Evolutionary conservation across 1,140 invertebrate species (phyloP), one percentile per base, ranked within the genome.

Genomic region (Teleopsis dalmanni): DNA sequence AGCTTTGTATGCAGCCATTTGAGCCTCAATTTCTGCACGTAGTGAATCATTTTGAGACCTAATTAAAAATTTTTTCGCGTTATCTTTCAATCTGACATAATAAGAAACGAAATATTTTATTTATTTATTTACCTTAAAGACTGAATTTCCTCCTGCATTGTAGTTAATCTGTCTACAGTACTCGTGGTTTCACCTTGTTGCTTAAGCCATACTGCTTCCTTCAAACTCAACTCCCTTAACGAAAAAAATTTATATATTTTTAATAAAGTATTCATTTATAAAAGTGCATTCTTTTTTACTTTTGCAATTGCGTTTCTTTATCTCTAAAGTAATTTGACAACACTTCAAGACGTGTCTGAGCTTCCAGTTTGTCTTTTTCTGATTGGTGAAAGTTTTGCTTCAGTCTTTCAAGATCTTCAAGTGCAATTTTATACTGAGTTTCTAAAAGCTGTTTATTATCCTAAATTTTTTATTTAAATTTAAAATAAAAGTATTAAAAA

Each of bases 241-340:
- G 33, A 14, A 27, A 6, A 3, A 38, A 40, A 13, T 7, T 4
- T 16, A 19, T 27, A 13, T 1, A 31, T 36, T 26, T 29, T 2
- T 6, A 36, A 52, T 34, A 16, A 36, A 29, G 26, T 34, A 19
- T 4, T 18, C 16, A 34, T 29, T 41, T 36, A 16, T 47, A 6
- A 23, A 41, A 25, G 9, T 40, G 9, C 25, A 63, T 66, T 10
- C 74, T 0, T 25, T 2, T 3, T 14, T 74, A 88, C 88, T 88
- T 90, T 66, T 91, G 81, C 21, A 91, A 72, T 68, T 91, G 83
- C 16, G 81, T 76, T 73, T 94, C 90, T 60, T 88, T 87, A 53
- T 92, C 87, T 60, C 91, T 85, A 71, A 94, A 94, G 63, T 91
- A 92, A 58, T 84, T 85, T 0, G 85, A 84, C 26, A 94, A 72